These are phyloP conservation scores for Drosophila testacea DNA, from an alignment of 2,888 invertebrate genomes.

Conservation along the genomic window DNA sequence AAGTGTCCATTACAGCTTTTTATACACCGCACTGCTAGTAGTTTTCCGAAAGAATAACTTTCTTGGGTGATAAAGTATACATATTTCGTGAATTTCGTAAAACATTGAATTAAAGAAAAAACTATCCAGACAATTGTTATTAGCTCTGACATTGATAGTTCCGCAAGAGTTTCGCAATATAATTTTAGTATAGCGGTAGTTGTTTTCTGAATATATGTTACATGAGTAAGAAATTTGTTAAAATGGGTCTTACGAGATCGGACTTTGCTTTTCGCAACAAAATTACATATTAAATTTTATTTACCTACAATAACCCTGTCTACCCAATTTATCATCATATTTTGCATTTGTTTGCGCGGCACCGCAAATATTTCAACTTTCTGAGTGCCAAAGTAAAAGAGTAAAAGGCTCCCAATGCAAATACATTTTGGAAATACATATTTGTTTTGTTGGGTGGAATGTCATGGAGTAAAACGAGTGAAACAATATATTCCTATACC, in stretches of 20 bases:
- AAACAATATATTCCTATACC: constrained; percentile 27
- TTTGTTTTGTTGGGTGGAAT: constrained; percentile 34
- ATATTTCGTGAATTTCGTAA: not conserved
- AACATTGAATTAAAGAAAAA: not conserved
- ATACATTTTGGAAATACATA: constrained; percentile 57
- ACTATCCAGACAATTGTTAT: not conserved
- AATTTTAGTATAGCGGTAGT: not conserved
- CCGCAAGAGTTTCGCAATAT: too few relatives aligned
- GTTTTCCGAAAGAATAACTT: not conserved
- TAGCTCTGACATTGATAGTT: not conserved
- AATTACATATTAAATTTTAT: constrained; percentile 50
- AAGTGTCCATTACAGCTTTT: constrained; percentile 36
- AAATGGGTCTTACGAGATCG: not conserved
- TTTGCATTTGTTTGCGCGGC: constrained; percentile 46
- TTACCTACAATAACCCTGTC: constrained; percentile 8
- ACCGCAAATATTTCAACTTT: constrained; percentile 57
- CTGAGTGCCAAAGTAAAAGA: constrained; percentile 38
- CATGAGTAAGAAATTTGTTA: constrained; percentile 10
- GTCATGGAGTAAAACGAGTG: constrained; percentile 1
- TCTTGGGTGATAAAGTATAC: not conserved
- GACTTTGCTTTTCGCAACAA: constrained; percentile 32
- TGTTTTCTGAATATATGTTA: constrained; percentile 40
- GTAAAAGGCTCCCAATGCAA: constrained; percentile 47
- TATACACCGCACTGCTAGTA: not conserved
- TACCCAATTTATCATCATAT: constrained; percentile 36